Conservation (phyloP, 2,888 invertebrate genomes). For the Athalia circularis region DNA sequence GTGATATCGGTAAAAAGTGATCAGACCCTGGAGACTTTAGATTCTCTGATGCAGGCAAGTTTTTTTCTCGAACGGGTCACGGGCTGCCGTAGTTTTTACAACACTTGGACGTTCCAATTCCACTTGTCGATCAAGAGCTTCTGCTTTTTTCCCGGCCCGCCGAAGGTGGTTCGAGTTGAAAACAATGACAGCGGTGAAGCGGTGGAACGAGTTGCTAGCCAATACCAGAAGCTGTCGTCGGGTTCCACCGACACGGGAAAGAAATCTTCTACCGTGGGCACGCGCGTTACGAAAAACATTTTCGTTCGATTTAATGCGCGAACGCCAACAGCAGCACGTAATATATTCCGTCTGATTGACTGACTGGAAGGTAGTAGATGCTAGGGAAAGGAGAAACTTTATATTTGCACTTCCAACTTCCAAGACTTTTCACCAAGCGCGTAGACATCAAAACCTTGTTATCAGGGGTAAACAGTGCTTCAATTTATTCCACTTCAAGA, state of each 20-base stretch:
- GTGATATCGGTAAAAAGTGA: slow-evolving; percentile 2
- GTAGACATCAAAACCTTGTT: slow-evolving; percentile 23
- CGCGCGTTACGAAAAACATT: too few species aligned
- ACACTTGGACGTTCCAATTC: slow-evolving; percentile 15
- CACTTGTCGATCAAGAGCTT: slow-evolving; percentile 22
- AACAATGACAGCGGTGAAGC: not conserved
- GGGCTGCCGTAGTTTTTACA: slow-evolving; percentile 1
- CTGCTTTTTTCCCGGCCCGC: not conserved
- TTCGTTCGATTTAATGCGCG: not conserved
- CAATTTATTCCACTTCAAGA: slow-evolving; percentile 30
- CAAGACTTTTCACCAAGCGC: not conserved
- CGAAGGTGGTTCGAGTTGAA: too few species aligned
- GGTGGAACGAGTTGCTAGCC: not conserved
- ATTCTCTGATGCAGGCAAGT: not conserved
- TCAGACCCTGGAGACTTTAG: slow-evolving; percentile 13
- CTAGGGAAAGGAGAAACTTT: not conserved
- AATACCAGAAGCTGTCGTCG: slow-evolving; percentile 12
- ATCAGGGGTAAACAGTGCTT: slow-evolving; percentile 27
- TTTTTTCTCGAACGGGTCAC: not conserved
- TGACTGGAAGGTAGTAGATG: not conserved
- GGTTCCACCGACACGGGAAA: too few species aligned
- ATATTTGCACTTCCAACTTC: not conserved
- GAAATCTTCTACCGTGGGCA: too few species aligned
- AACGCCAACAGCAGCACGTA: not conserved
- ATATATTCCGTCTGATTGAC: slow-evolving; percentile 1